phyloP scores from a whole-genome alignment of 1,140 invertebrate genomes.

The Drosophila virilis region DNA sequence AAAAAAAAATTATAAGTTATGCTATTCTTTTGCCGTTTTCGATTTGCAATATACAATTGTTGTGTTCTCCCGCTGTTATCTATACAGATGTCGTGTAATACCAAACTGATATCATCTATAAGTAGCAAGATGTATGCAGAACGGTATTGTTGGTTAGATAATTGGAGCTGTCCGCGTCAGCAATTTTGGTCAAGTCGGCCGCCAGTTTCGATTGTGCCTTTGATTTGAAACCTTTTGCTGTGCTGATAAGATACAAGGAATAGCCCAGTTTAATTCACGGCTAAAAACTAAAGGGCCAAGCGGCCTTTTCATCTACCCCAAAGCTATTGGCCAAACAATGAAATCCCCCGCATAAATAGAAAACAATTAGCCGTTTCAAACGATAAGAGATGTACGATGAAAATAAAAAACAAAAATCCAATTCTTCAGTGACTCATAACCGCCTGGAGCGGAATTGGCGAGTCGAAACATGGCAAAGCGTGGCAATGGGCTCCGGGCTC shows the following conservation, averaged over 20 bases:
- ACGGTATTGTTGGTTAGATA: slow-evolving; percentile 18
- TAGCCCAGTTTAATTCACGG: slow-evolving; percentile 25
- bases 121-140: slow-evolving; percentile 24
- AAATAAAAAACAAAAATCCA: slow-evolving; percentile 23
- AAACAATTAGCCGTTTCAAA: slow-evolving; percentile 72
- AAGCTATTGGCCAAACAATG: slow-evolving; percentile 69
- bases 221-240: neutral
- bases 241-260: slow-evolving; percentile 27
- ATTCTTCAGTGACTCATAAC: slow-evolving; percentile 51
- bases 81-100: slow-evolving; percentile 35
- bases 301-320: slow-evolving; percentile 28
- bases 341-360: slow-evolving; percentile 75
- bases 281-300: slow-evolving; percentile 2
- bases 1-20: slow-evolving; percentile 1
- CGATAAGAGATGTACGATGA: slow-evolving; percentile 73
- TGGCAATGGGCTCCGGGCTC: slow-evolving; percentile 11
- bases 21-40: slow-evolving; percentile 27
- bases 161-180: slow-evolving; percentile 4
- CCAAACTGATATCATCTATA: slow-evolving; percentile 9
- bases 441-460: slow-evolving; percentile 2
- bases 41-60: slow-evolving; percentile 50
- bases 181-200: slow-evolving; percentile 23
- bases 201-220: neutral
- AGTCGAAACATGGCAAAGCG: slow-evolving; percentile 13
- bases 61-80: slow-evolving; percentile 45